A percentile compares a stretch with the other conserved stretches of the same genome.
phyloP scores from a whole-genome alignment of 2,888 invertebrate genomes.

The Argyresthia goedartella region DNA sequence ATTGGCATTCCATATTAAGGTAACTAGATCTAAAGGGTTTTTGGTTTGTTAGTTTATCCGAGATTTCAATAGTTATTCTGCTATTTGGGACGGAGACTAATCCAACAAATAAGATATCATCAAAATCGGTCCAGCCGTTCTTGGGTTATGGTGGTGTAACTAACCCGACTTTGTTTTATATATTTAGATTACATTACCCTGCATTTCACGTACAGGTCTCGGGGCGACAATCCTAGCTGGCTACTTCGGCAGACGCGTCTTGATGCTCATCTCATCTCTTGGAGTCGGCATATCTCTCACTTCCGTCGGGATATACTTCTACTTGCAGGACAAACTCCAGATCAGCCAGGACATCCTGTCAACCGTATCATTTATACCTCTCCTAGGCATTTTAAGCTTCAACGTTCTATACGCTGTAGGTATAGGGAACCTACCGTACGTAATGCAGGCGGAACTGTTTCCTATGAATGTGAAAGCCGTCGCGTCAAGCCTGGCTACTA shows the following conservation, averaged over 20 bases:
- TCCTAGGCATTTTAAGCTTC: constrained; percentile 68
- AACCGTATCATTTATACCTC: constrained; percentile 59
- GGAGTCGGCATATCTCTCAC: constrained; percentile 66
- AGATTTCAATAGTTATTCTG: too few species aligned
- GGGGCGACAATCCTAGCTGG: constrained; percentile 64
- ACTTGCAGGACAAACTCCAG: constrained; percentile 50
- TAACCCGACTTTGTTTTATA: too few species aligned
- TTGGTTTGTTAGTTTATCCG: too few species aligned
- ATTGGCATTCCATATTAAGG: too few species aligned
- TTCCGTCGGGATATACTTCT: constrained; percentile 64
- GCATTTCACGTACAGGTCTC: constrained; percentile 38
- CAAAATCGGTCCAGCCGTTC: too few species aligned
- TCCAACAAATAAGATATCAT: too few species aligned
- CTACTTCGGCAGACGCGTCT: constrained; percentile 63
- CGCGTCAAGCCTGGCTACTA: constrained; percentile 70
- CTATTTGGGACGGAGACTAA: too few species aligned
- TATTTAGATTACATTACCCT: not conserved
- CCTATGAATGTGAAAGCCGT: constrained; percentile 74
- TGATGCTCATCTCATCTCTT: constrained; percentile 64
- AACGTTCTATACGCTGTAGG: constrained; percentile 72
- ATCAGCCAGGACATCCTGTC: constrained; percentile 36
- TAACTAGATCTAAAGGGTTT: too few species aligned
- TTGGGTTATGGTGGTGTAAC: too few species aligned
- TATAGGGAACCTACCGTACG: constrained; percentile 71
- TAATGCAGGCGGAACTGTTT: constrained; percentile 75